Base-by-base conservation (phyloP, 2,888 invertebrate genomes). In the Eilema griseolum region DNA sequence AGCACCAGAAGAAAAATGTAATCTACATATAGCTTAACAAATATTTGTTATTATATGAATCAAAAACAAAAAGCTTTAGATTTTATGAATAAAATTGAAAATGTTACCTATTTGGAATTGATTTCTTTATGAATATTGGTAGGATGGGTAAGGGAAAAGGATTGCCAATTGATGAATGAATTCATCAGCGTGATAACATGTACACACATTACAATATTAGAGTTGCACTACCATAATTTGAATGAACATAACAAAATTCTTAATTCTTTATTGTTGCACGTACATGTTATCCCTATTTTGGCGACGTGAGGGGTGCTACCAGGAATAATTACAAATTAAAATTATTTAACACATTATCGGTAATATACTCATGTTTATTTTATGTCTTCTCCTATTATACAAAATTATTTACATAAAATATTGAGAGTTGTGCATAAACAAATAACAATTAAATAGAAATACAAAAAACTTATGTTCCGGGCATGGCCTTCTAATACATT, bases 361-460 rank as follows among this genome's bases (percentile, higher is more conserved):
- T 95, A 95, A 95, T 95, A 95, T 95, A 95, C 95, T 95, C 95
- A 90, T 94, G 91, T 94, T 96, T 96, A 93, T 96, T 96, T 90
- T 94, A 95, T 90, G 93, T 91, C 91, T 94, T 92, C 92, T 94
- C 91, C 95, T 95, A 95, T 95, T 91, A 94, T 95, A 95, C 95
- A 95, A 95, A 95, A 95, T 89, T 95, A 95, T 95, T 94, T 95
- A 95, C 95, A 95, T 95, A 94, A 93, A 94, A 95, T 95, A 95
- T 95, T 93, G 95, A 95, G 94, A 95, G 94, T 95, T 95, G 95
- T 95, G 95, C 95, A 95, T 95, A 95, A 95, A 95, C 95, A 95
- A 95, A 95, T 95, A 95, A 95, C 95, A 95, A 94, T 95, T 95
- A 95, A 95, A 95, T 94, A 94, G 93, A 93, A 92, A 94, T 93